Percentiles rank a stretch among this genome's conserved stretches.
phyloP scores from a whole-genome alignment of 2,888 invertebrate genomes.

The Steinernema scapterisci region DNA sequence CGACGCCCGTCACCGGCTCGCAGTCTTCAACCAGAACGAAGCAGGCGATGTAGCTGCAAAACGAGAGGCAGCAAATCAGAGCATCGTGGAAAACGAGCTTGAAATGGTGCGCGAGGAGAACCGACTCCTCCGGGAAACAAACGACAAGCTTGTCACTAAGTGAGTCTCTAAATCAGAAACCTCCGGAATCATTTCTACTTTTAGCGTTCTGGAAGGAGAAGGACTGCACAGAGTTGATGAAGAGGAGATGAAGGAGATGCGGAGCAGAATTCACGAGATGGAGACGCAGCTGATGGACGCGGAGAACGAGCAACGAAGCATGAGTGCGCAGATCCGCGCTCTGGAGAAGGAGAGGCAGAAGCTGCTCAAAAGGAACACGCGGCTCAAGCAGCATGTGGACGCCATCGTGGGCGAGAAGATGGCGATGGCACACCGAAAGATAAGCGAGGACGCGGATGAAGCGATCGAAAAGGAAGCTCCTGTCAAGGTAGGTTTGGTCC shows the following conservation, averaged over 20 bases:
- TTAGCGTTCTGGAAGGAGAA: neutral
- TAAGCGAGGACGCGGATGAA: neutral
- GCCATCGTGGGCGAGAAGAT: neutral
- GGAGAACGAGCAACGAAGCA: conserved; percentile 19
- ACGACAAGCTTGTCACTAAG: conserved; percentile 57
- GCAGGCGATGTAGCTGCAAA: too few species aligned
- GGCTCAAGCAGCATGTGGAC: conserved; percentile 5
- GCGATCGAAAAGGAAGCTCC: neutral
- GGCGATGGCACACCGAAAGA: neutral
- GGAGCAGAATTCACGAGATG: conserved; percentile 43
- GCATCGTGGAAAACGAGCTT: conserved; percentile 41
- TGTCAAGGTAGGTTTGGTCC: neutral
- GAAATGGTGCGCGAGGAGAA: conserved; percentile 43
- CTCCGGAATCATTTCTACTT: neutral
- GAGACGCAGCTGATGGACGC: conserved; percentile 50
- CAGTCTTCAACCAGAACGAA: neutral
- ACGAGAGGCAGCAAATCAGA: neutral
- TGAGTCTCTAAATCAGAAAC: conserved; percentile 34
- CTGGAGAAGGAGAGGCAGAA: conserved; percentile 28
- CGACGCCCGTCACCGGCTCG: conserved; percentile 31
- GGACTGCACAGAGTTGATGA: neutral
- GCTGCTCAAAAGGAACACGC: neutral
- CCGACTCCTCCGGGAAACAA: conserved; percentile 51
- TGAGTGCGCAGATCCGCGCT: neutral
- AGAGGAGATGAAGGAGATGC: conserved; percentile 39